These are phyloP conservation scores for Montipora foliosa DNA, from an alignment of 64 coral and sea anemone genomes.

Conservation along the genomic window DNA sequence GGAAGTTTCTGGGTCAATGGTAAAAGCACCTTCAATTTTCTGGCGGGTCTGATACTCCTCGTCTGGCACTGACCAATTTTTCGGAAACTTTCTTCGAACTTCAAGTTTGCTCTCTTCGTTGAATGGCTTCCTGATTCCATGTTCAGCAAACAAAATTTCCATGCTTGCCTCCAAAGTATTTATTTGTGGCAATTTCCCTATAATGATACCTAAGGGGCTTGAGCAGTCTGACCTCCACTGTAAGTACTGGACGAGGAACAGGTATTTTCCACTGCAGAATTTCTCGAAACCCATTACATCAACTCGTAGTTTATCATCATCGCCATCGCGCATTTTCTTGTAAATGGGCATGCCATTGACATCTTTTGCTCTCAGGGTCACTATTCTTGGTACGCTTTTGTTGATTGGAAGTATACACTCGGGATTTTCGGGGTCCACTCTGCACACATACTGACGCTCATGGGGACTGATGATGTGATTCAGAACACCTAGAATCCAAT, in stretches of 20 bases:
- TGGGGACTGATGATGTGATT: constrained; percentile 71
- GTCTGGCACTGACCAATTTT: constrained; percentile 46
- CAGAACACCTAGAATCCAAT: constrained; percentile 51
- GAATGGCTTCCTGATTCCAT: constrained; percentile 47
- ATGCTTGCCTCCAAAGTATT: constrained; percentile 40
- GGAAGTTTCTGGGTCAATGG: constrained; percentile 74
- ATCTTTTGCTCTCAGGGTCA: constrained; percentile 65
- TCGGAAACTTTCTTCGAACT: constrained; percentile 15
- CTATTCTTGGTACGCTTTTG: constrained; percentile 70
- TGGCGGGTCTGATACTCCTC: constrained; percentile 28
- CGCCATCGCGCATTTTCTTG: neutral
- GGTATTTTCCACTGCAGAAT: constrained; percentile 61
- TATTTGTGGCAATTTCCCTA: constrained; percentile 40
- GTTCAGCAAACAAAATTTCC: constrained; percentile 70
- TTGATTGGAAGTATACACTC: constrained; percentile 83
- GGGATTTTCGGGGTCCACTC: constrained; percentile 52
- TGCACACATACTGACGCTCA: constrained; percentile 91
- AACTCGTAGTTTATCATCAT: neutral
- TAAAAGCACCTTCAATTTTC: constrained; percentile 45
- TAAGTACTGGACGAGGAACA: constrained; percentile 82
- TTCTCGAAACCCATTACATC: constrained; percentile 43
- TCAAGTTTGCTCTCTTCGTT: constrained; percentile 16
- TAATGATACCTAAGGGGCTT: constrained; percentile 63
- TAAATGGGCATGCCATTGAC: constrained; percentile 45
- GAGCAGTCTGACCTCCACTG: constrained; percentile 70